Evolutionary conservation across 2,113 vertebrate genomes (phyloP).

Genomic region (Hepsetus odoe): DNA sequence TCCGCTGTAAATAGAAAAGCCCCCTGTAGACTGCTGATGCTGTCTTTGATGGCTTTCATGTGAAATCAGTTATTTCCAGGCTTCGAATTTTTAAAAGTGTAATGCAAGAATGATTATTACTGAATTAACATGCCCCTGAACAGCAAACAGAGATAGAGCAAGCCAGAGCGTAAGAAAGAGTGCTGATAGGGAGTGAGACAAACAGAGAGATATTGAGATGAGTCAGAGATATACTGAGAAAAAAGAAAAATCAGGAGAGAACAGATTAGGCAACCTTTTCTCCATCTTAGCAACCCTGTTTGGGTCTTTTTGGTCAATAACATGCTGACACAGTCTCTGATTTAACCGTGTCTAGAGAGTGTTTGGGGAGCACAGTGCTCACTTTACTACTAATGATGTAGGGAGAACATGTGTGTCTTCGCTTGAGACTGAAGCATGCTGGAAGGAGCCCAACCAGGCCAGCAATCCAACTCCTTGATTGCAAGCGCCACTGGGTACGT

Average conservation of each 20-base stretch:
- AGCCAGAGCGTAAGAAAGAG: not conserved
- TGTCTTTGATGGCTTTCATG: slow-evolving; percentile 16
- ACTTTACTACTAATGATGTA: slow-evolving; percentile 28
- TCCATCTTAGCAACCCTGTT: slow-evolving; percentile 34
- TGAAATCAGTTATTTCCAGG: slow-evolving; percentile 17
- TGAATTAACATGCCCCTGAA: not conserved
- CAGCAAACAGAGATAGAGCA: not conserved
- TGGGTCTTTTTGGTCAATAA: slow-evolving; percentile 43
- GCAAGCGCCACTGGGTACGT: not conserved
- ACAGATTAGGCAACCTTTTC: too few relatives aligned
- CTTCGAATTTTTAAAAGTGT: slow-evolving; percentile 1
- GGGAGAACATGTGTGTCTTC: slow-evolving; percentile 33
- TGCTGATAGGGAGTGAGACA: not conserved
- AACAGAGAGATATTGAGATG: not conserved
- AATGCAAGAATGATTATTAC: not conserved
- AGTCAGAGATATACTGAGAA: not conserved
- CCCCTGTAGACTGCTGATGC: not conserved
- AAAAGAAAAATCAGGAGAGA: slow-evolving; percentile 3
- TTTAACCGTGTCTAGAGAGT: not conserved
- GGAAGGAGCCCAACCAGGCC: not conserved
- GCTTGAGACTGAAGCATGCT: not conserved
- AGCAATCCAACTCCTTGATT: slow-evolving; percentile 6
- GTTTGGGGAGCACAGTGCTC: slow-evolving; percentile 21
- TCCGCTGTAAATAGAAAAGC: slow-evolving; percentile 14
- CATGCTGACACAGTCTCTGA: slow-evolving; percentile 21